A percentile compares a stretch with the other conserved stretches of the same genome.
These are phyloP conservation scores for Atherinomorus stipes DNA, from an alignment of 2,113 vertebrate species.

Conservation along the genomic window DNA sequence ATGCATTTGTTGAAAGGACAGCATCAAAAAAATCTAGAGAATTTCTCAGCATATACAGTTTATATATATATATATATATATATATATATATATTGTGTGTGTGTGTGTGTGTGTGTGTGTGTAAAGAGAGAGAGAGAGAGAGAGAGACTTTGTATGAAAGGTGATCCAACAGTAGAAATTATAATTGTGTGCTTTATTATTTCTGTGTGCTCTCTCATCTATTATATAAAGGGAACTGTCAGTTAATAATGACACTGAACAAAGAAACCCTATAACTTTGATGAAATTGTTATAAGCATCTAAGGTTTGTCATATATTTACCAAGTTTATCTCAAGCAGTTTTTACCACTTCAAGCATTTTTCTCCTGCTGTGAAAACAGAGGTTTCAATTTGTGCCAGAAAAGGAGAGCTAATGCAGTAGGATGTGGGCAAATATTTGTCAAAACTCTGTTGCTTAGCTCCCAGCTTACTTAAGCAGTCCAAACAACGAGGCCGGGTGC, in stretches of 20 bases:
- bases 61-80: too few relatives aligned
- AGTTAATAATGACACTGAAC: slow-evolving; percentile 66
- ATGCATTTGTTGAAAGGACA: not conserved
- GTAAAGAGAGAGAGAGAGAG: too few relatives aligned
- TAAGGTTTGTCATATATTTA: slow-evolving; percentile 6
- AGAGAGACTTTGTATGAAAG: too few relatives aligned
- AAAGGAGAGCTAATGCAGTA: not conserved
- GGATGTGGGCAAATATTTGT: slow-evolving; percentile 37
- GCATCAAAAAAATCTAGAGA: too few relatives aligned
- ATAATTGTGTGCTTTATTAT: slow-evolving; percentile 12
- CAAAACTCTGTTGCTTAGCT: slow-evolving; percentile 26
- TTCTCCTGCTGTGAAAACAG: not conserved
- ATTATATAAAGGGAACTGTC: too few relatives aligned
- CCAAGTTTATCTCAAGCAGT: slow-evolving; percentile 17
- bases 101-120: too few relatives aligned
- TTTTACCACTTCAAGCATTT: not conserved
- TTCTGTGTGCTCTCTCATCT: too few relatives aligned
- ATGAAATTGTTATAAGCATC: slow-evolving; percentile 50
- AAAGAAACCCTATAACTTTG: slow-evolving; percentile 53
- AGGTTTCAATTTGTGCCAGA: slow-evolving; percentile 8
- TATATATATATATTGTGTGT: too few relatives aligned
- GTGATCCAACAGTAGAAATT: not conserved
- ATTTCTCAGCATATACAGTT: not conserved
- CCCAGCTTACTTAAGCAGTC: slow-evolving; percentile 47
- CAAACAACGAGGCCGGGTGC: slow-evolving; percentile 45